Percentiles rank a stretch among this genome's conserved stretches.
Conservation (phyloP, 2,113 vertebrate genomes). For the Phyllostomus discolor region DNA sequence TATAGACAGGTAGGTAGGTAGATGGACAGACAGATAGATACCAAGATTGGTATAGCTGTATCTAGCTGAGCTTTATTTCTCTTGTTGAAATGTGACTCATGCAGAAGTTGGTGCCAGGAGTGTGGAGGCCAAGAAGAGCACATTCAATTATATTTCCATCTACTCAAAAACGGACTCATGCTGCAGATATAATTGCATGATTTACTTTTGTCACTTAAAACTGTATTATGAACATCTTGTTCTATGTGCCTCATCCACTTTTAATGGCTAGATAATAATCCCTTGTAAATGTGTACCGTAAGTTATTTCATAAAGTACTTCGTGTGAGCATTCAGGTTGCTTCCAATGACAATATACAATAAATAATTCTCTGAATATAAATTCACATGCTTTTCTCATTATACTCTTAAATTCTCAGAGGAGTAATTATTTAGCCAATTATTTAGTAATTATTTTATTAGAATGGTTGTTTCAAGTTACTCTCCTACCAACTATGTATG, state of each 20-base stretch:
- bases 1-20: background rate
- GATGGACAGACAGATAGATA: background rate
- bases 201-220: background rate
- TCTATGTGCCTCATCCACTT: background rate
- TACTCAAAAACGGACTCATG: background rate
- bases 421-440: background rate
- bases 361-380: background rate
- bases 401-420: conserved; percentile 1
- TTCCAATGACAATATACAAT: background rate
- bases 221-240: background rate
- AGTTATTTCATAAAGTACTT: background rate
- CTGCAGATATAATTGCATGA: background rate
- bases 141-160: background rate
- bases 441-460: background rate
- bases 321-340: background rate
- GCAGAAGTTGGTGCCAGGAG: background rate
- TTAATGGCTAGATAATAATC: background rate
- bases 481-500: background rate
- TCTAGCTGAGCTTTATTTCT: background rate
- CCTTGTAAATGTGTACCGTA: background rate
- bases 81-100: background rate
- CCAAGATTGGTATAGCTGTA: background rate
- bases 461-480: conserved; percentile 5
- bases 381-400: background rate
- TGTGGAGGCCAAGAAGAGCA: background rate